A percentile compares a stretch with the other conserved stretches of the same genome.
Conservation (phyloP, 2,888 invertebrate species). For the Achlya flavicornis region DNA sequence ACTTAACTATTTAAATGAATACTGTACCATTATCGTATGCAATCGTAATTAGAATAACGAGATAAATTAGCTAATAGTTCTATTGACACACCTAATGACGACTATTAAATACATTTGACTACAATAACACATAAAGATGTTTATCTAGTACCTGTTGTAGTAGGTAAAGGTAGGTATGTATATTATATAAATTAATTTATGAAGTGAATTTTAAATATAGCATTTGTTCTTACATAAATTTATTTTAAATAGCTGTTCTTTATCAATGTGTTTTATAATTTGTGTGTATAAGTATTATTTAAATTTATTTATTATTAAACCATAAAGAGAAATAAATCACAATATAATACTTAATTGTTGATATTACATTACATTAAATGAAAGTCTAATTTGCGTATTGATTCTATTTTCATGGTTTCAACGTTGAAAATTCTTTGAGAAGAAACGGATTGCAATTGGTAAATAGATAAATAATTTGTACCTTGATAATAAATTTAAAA, state of each 20-base stretch:
- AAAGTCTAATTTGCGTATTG: not conserved
- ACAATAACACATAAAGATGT: not conserved
- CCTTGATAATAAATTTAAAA: not conserved
- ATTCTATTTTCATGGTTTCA: not conserved
- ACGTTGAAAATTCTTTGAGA: not conserved
- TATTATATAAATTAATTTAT: not conserved
- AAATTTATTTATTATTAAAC: no score
- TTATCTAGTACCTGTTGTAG: not conserved
- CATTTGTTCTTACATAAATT: not conserved
- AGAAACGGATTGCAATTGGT: not conserved
- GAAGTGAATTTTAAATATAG: not conserved
- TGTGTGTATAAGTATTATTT: no score
- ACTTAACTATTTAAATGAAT: no score
- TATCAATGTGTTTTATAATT: no score
- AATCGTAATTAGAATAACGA: not conserved
- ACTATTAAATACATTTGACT: not conserved
- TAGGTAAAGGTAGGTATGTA: not conserved
- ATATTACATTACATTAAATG: no score
- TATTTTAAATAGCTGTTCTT: no score
- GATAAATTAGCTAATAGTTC: constrained; percentile 1
- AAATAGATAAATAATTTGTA: not conserved
- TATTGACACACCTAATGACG: not conserved
- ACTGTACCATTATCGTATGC: not conserved
- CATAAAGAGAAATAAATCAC: no score
- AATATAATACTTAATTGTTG: no score